A percentile compares a stretch with the other conserved stretches of the same genome.
Conservation (phyloP, 2,888 invertebrate genomes). For the Anticlea derivata region DNA sequence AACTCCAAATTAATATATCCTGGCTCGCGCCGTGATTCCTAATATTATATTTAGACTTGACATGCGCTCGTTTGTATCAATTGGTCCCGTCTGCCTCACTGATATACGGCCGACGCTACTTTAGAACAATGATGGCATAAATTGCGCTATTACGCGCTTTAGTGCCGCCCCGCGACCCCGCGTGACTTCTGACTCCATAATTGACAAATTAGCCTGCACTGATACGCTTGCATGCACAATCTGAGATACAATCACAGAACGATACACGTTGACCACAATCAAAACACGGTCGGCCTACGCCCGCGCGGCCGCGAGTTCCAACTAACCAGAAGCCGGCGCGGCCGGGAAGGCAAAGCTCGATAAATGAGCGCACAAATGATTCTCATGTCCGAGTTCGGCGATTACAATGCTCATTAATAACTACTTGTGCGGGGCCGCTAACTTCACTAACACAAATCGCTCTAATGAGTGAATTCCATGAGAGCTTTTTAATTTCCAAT, state of each 20-base stretch:
- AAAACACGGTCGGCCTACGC: constrained; percentile 44
- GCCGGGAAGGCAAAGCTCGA: constrained; percentile 50
- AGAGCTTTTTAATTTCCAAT: constrained; percentile 83
- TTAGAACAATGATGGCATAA: constrained; percentile 82
- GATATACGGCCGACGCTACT: constrained; percentile 82
- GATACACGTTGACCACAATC: constrained; percentile 41
- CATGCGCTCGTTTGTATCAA: constrained; percentile 83
- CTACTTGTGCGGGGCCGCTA: constrained; percentile 72
- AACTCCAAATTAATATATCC: constrained; percentile 83
- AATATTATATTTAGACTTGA: constrained; percentile 85
- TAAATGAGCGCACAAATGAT: constrained; percentile 66
- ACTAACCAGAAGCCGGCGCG: constrained; percentile 48
- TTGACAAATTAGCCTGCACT: constrained; percentile 68
- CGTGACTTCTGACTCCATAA: constrained; percentile 58
- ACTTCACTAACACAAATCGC: constrained; percentile 72
- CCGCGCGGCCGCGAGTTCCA: constrained; percentile 30
- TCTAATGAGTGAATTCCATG: constrained; percentile 78
- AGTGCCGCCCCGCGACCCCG: constrained; percentile 66
- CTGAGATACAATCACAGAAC: constrained; percentile 53
- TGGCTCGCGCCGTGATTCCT: constrained; percentile 84
- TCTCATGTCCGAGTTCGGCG: constrained; percentile 61
- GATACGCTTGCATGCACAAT: constrained; percentile 64
- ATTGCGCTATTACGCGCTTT: constrained; percentile 78
- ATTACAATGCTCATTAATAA: constrained; percentile 76
- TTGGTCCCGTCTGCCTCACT: constrained; percentile 79